These are phyloP conservation scores for Leucosticte australis DNA, from an alignment of 2,113 vertebrate species.

Conservation along the genomic window DNA sequence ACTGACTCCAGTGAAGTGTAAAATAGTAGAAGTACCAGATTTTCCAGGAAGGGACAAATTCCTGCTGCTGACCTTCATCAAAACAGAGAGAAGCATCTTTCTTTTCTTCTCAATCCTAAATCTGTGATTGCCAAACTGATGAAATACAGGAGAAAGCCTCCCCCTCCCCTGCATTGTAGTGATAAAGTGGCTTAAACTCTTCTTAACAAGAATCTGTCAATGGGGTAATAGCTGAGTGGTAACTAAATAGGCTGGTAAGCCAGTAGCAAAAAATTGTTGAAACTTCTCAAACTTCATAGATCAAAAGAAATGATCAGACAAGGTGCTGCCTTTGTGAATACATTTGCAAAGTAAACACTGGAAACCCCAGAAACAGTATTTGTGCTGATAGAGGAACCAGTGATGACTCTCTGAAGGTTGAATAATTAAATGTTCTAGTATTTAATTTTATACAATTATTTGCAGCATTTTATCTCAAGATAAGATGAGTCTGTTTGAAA, in stretches of 20 bases:
- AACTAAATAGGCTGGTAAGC: background rate
- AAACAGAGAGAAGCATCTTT: background rate
- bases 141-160: background rate
- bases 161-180: background rate
- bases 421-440: background rate
- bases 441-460: background rate
- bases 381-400: background rate
- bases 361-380: background rate
- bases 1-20: background rate
- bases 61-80: background rate
- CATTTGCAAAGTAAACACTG: background rate
- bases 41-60: background rate
- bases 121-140: background rate
- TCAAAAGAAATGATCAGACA: background rate
- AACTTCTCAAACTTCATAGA: background rate
- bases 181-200: background rate
- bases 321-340: background rate
- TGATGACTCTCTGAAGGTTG: background rate
- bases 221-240: background rate
- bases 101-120: background rate
- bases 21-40: background rate
- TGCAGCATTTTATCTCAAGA: background rate
- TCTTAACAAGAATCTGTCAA: background rate
- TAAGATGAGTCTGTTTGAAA: background rate
- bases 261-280: background rate